Evolutionary conservation across 1,140 invertebrate species (phyloP).

Genomic region (Dendroctonus ponderosae): DNA sequence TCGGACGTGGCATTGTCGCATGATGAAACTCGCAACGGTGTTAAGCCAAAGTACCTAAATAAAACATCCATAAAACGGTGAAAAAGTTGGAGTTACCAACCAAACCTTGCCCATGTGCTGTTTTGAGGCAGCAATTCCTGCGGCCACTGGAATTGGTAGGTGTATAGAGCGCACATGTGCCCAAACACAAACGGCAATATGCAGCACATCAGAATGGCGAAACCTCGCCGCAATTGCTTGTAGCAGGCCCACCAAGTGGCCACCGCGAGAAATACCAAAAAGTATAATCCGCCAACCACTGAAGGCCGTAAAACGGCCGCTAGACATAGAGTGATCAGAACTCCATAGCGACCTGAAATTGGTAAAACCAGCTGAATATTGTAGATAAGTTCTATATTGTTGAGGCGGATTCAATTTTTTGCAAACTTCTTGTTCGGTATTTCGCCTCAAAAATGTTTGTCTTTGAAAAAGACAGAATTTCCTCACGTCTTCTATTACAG

Average conservation of each 20-base stretch:
- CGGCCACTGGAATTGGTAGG: constrained; percentile 84
- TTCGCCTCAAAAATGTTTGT: too few species aligned
- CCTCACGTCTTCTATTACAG: too few species aligned
- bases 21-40: constrained; percentile 56
- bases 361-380: too few species aligned
- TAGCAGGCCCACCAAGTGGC: constrained; percentile 88
- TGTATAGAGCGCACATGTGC: constrained; percentile 75
- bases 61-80: background rate
- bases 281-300: constrained; percentile 78
- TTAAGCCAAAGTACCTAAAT: constrained; percentile 69
- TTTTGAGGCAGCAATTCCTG: constrained; percentile 71
- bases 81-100: background rate
- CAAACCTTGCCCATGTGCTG: constrained; percentile 65
- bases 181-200: constrained; percentile 71
- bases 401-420: too few species aligned
- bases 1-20: constrained; percentile 48
- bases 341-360: constrained; percentile 67
- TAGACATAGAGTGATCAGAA: constrained; percentile 70
- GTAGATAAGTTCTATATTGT: too few species aligned
- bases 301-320: constrained; percentile 77
- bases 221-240: constrained; percentile 68
- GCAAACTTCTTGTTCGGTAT: too few species aligned
- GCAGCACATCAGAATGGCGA: constrained; percentile 69
- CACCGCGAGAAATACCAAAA: constrained; percentile 78
- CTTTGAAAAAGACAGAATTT: too few species aligned